Conservation (phyloP, 2,888 invertebrate species). For the Acronicta aceris region DNA sequence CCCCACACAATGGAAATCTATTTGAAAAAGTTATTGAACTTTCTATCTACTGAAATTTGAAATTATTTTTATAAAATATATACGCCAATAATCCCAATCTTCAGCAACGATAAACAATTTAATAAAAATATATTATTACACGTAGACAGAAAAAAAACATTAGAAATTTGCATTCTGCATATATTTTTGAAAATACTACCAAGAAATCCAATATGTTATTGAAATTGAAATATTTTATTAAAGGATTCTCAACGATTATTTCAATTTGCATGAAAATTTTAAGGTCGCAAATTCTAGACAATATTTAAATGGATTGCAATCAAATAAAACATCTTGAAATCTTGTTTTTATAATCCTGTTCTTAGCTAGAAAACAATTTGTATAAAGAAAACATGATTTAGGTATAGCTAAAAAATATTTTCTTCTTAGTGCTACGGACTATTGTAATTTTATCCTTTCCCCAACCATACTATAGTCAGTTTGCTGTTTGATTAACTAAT, state of each 20-base stretch:
- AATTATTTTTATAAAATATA: background rate
- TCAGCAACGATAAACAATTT: conserved; percentile 1
- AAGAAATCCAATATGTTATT: conserved; percentile 20
- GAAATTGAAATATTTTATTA: conserved; percentile 10
- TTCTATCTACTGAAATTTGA: too few relatives aligned
- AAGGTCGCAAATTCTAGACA: background rate
- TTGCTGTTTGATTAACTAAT: too few relatives aligned
- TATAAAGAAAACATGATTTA: background rate
- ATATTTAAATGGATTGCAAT: conserved; percentile 2
- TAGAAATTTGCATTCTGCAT: background rate
- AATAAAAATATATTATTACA: conserved; percentile 1
- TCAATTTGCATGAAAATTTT: conserved; percentile 1
- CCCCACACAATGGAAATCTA: too few relatives aligned
- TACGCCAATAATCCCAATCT: background rate
- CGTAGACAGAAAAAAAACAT: background rate
- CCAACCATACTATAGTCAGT: background rate
- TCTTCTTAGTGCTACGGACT: background rate
- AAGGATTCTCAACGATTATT: background rate
- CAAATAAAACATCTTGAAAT: background rate
- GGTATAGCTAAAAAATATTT: background rate
- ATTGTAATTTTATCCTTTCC: background rate
- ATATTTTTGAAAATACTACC: conserved; percentile 9
- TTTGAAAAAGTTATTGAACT: too few relatives aligned
- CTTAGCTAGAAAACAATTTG: background rate
- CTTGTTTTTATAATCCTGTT: conserved; percentile 2